Evolutionary conservation across 2,888 invertebrate genomes (phyloP), one percentile per base, ranked within the genome.

Genomic region (Eumacrocentrus americanus): DNA sequence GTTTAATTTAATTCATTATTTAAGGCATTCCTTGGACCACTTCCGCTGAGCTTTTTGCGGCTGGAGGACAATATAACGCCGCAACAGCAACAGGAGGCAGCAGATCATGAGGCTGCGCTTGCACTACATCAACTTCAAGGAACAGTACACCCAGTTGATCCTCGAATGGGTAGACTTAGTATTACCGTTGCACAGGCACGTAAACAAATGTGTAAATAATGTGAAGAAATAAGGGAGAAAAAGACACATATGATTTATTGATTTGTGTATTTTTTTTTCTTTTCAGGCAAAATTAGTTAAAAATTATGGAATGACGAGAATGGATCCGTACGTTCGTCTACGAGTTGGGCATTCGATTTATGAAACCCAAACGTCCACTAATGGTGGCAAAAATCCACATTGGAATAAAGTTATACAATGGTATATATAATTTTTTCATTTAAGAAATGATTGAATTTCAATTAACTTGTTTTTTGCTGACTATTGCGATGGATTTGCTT

Each of bases 341-440:
- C 87, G 96, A 66, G 90, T 98, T 20, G 98, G 97, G 0, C 96
- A 97, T 81, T 90, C 91, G 71, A 91, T 96, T 60, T 96, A 95
- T 81, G 98, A 98, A 83, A 98, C 97, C 0, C 95, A 94, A 72
- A 97, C 97, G 1, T 94, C 93, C 78, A 88, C 92, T 62, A 97
- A 94, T 82, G 98, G 97, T 29, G 95, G 95, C 20, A 96, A 95
- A 81, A 94, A 90, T 73, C 98, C 98, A 2, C 85, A 91, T 64
- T 98, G 98, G 98, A 95, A 96, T 82, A 95, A 96, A 84, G 91
- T 92, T 54, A 90, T 98, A 69, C 93, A 94, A 77, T 92, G 93
- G 92, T 94, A 83, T 55, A 44, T 23, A n/a, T n/a, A n/a, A n/a
- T n/a, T n/a, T n/a, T n/a, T n/a, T n/a, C n/a, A n/a, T n/a, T n/a